Evolutionary conservation across 2,113 vertebrate genomes (phyloP).

Genomic region (Odobenus rosmarus): DNA sequence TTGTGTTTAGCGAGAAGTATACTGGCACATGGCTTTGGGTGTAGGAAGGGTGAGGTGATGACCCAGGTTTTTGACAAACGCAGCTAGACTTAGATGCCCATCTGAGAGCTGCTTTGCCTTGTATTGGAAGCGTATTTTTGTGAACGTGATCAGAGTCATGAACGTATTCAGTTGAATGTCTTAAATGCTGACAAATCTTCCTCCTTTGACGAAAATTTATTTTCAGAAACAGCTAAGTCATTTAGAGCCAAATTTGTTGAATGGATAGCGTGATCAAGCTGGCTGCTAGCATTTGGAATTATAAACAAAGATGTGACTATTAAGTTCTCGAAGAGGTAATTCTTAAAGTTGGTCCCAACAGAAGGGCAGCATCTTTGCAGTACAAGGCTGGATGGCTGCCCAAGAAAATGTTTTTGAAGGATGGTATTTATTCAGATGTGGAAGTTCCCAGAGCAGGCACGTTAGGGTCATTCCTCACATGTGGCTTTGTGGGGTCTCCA

Average conservation of each 20-base stretch:
- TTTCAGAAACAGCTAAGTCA: slow-evolving; percentile 35
- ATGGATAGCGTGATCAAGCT: not conserved
- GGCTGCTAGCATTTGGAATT: not conserved
- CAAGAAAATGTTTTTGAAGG: not conserved
- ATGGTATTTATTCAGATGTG: not conserved
- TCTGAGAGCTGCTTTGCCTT: not conserved
- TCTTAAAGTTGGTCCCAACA: not conserved
- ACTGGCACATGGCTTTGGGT: not conserved
- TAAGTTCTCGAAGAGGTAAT: not conserved
- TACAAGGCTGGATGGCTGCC: not conserved
- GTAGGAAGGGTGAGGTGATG: not conserved
- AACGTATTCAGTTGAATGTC: not conserved
- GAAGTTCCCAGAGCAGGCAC: not conserved
- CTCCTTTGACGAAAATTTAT: not conserved
- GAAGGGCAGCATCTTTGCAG: not conserved
- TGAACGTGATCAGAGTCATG: not conserved
- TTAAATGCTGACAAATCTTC: not conserved
- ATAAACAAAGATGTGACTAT: not conserved
- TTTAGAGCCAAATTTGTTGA: not conserved
- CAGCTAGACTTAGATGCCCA: not conserved
- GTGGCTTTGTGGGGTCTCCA: not conserved
- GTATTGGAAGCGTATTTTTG: not conserved
- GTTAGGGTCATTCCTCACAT: accelerated
- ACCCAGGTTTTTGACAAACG: not conserved
- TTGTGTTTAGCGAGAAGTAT: not conserved